phyloP scores from a whole-genome alignment of 2,113 vertebrate species.

The Gila orcuttii region DNA sequence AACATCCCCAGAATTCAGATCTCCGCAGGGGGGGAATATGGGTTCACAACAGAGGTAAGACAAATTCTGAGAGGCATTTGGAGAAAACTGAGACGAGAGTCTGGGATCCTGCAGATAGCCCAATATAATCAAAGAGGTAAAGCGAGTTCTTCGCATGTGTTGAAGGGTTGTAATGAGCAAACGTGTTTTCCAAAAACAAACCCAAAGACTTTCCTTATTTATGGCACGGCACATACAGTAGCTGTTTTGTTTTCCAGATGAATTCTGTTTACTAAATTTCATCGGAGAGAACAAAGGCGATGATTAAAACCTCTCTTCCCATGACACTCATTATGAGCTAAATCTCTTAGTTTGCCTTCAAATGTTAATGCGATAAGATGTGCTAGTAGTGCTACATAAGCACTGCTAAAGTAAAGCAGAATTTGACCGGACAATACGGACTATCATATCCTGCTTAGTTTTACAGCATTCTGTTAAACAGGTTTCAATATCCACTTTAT shows the following conservation, averaged over 20 bases:
- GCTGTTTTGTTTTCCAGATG: conserved; percentile 21
- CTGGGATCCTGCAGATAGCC: conserved; percentile 1
- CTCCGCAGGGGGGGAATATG: conserved; percentile 24
- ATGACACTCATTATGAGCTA: neutral
- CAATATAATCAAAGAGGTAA: neutral
- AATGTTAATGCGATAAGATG: neutral
- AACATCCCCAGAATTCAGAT: conserved; percentile 47
- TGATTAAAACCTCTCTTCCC: conserved; percentile 5
- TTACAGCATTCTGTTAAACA: neutral
- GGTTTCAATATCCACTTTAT: neutral
- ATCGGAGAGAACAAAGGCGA: neutral
- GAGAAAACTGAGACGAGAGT: conserved; percentile 18
- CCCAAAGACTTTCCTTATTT: conserved; percentile 3
- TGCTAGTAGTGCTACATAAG: too few relatives aligned
- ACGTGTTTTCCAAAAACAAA: conserved; percentile 1
- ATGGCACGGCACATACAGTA: neutral
- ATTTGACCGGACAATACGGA: neutral
- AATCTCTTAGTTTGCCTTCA: neutral
- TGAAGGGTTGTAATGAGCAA: neutral
- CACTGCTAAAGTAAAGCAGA: neutral
- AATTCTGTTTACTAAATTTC: conserved; percentile 3
- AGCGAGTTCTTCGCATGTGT: neutral
- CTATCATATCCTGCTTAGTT: neutral
- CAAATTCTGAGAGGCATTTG: neutral
- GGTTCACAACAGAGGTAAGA: conserved; percentile 22